These are phyloP conservation scores for Tetrao urogallus DNA, from an alignment of 2,113 vertebrate species.

Conservation along the genomic window DNA sequence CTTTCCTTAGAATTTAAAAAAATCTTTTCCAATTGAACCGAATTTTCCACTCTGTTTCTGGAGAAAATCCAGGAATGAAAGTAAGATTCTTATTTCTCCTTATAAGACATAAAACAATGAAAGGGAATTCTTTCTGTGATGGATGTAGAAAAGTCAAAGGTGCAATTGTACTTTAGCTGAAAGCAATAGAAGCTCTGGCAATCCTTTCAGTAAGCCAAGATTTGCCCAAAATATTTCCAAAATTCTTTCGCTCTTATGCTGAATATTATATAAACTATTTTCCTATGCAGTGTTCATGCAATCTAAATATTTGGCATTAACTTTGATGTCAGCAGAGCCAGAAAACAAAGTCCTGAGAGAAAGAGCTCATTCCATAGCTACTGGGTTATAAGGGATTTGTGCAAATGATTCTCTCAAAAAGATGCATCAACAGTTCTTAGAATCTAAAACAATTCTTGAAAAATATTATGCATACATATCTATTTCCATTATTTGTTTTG, in stretches of 20 bases:
- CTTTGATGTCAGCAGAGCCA: not conserved
- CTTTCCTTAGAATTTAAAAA: not conserved
- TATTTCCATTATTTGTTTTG: not conserved
- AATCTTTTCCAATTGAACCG: not conserved
- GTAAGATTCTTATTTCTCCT: not conserved
- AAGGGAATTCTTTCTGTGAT: not conserved
- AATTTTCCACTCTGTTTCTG: not conserved
- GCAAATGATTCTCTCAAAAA: not conserved
- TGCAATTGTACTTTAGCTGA: not conserved
- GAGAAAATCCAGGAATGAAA: not conserved
- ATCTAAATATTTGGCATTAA: not conserved
- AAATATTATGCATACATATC: accelerated
- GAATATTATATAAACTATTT: not conserved
- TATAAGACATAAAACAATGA: not conserved
- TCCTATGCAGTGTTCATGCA: accelerated
- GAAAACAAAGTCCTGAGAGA: not conserved
- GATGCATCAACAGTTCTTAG: not conserved
- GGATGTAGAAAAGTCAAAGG: not conserved
- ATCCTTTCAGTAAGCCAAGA: not conserved
- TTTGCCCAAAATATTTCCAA: not conserved
- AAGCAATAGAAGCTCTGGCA: not conserved
- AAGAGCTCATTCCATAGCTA: not conserved
- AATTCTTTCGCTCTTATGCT: not conserved
- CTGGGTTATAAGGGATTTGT: not conserved
- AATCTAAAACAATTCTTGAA: not conserved